Percentiles rank a stretch among this genome's conserved stretches.
Evolutionary conservation across 2,797 vertebrate species (phyloP).

Genomic region (Staurois parvus): DNA sequence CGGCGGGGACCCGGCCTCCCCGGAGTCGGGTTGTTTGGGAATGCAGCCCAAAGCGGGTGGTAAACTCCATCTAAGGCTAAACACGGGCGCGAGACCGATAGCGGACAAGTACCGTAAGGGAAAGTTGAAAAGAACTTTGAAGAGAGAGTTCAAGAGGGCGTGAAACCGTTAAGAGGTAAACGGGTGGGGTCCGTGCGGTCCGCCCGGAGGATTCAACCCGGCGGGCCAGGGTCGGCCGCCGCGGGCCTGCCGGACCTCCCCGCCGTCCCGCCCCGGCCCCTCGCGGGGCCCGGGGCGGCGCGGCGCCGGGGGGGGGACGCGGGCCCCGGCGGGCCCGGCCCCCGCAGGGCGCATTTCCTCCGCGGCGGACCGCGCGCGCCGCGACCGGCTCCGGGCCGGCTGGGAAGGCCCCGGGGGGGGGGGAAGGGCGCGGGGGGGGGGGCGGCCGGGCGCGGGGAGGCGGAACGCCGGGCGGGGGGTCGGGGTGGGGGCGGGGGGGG

Average conservation of each 20-base stretch:
- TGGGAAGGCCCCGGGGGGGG: too few species aligned
- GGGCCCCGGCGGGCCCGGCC: too few species aligned
- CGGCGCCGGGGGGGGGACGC: too few species aligned
- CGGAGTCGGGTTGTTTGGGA: conserved; percentile 61
- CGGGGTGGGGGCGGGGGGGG: too few species aligned
- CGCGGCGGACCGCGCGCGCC: too few species aligned
- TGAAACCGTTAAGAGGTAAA: conserved; percentile 66
- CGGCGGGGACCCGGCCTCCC: conserved; percentile 60
- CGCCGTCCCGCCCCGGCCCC: too few species aligned
- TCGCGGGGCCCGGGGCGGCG: too few species aligned
- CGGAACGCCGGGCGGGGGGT: too few species aligned
- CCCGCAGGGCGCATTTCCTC: too few species aligned
- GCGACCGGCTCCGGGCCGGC: too few species aligned
- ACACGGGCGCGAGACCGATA: conserved; percentile 19
- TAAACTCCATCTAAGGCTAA: conserved; percentile 19
- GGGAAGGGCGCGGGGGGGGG: conserved; percentile 43
- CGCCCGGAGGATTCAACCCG: conserved; percentile 67
- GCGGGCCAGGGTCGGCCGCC: conserved; percentile 4
- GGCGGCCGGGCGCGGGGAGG: conserved; percentile 49
- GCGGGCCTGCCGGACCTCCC: not conserved
- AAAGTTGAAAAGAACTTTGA: conserved; percentile 42
- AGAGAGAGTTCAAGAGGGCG: conserved; percentile 71
- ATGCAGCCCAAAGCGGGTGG: conserved; percentile 62
- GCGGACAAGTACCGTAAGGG: conserved; percentile 8
- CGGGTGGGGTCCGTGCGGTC: conserved; percentile 64